Evolutionary conservation across 2,113 vertebrate genomes (phyloP), one percentile per base, ranked within the genome.

Genomic region (Chascanopsetta lugubris): DNA sequence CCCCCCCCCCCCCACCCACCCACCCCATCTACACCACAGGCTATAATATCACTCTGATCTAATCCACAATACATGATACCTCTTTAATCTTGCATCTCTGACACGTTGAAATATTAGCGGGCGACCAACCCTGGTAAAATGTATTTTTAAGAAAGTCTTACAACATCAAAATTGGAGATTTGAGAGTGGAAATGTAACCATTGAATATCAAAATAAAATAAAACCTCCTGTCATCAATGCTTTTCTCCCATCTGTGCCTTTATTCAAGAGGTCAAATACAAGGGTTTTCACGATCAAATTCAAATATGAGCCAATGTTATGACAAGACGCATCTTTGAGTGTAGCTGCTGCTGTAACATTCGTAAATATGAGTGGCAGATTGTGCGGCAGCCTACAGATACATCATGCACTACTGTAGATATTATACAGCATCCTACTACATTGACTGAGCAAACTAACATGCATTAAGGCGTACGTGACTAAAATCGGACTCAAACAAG

Each of bases 151-250:
- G 6, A 38, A 38, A n/a, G n/a, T n/a, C n/a, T n/a, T n/a, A n/a
- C n/a, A n/a, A n/a, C 12, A 38, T 38, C 34, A 38, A 38, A 38
- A 13, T 38, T 38, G 34, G 34, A 38, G 34, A 11, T 38, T 38
- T 36, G 34, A n/a, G n/a, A n/a, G 34, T 15, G 13, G 36, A 57
- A 61, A 36, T 13, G 20, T 58, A 63, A 68, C 45, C 46, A 49
- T 84, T 54, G 59, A 73, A 6, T 6, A 18, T 5, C 59, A 60
- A 87, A 87, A 88, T 87, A n/a, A 87, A 87, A 88, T 87, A 88
- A 87, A 89, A 82, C 40, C 50, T 76, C 54, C 36, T 65, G 51
- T 71, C 62, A 82, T 69, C 54, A 69, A 76, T 75, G 3, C 12
- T 29, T 40, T 36, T 38, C n/a, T 30, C 36, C 76, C 25, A 69